Evolutionary conservation across 2,888 invertebrate genomes (phyloP).

Genomic region (Acleris sparsana): DNA sequence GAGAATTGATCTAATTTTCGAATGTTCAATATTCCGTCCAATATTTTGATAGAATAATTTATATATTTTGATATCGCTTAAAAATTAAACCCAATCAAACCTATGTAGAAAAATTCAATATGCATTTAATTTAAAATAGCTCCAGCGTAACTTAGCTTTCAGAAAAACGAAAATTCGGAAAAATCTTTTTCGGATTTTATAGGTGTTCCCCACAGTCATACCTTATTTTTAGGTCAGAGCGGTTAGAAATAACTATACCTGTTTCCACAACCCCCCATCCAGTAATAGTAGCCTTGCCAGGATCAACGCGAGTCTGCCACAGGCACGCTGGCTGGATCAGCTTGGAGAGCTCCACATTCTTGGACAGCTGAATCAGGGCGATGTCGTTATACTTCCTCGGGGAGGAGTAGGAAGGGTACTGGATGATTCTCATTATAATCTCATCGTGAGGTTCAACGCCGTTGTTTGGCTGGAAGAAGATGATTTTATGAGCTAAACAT

Average conservation of each 20-base stretch:
- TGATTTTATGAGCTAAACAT: not conserved
- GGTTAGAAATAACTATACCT: constrained; percentile 38
- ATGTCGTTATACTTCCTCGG: constrained; percentile 50
- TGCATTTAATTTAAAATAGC: too few relatives aligned
- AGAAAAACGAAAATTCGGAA: too few relatives aligned
- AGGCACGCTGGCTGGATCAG: constrained; percentile 47
- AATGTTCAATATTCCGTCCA: too few relatives aligned
- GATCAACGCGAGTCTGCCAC: constrained; percentile 38
- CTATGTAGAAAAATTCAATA: too few relatives aligned
- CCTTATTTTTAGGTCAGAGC: too few relatives aligned
- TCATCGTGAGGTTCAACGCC: constrained; percentile 39
- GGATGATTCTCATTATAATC: constrained; percentile 42
- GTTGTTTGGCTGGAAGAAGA: not conserved
- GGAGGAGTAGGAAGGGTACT: constrained; percentile 44
- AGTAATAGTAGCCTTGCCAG: constrained; percentile 40
- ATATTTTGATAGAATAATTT: too few relatives aligned
- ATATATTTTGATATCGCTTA: too few relatives aligned
- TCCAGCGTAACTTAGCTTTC: too few relatives aligned
- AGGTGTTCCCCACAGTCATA: too few relatives aligned
- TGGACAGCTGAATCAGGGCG: constrained; percentile 45
- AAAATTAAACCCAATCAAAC: too few relatives aligned
- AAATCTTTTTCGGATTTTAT: too few relatives aligned
- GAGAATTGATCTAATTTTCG: too few relatives aligned
- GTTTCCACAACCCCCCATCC: constrained; percentile 49
- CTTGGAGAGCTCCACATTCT: constrained; percentile 38